These are phyloP conservation scores for Leucosticte australis DNA, from an alignment of 2,113 vertebrate genomes.

Conservation along the genomic window DNA sequence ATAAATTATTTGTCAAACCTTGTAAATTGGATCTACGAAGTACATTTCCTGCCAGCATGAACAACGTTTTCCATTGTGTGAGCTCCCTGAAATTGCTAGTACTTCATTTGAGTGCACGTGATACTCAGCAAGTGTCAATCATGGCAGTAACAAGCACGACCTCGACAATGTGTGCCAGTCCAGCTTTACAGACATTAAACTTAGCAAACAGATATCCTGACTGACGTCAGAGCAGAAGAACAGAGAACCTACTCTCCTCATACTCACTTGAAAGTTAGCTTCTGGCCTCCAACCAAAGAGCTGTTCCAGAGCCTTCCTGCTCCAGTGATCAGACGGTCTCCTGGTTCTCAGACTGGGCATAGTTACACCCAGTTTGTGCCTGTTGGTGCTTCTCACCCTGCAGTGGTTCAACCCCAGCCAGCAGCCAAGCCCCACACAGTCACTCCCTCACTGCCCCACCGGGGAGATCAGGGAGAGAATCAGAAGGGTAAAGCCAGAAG, in stretches of 20 bases:
- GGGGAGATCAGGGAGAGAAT: not conserved
- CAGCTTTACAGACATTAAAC: not conserved
- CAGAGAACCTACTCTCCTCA: not conserved
- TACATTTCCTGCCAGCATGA: not conserved
- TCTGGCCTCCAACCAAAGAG: not conserved
- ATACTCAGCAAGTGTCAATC: not conserved
- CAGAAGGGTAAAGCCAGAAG: not conserved
- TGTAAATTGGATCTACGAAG: not conserved
- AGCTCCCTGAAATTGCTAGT: not conserved
- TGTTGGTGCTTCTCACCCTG: not conserved
- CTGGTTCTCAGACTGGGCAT: not conserved
- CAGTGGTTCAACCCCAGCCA: accelerated
- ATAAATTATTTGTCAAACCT: not conserved
- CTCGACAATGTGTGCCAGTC: not conserved
- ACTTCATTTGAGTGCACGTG: not conserved
- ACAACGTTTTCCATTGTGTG: not conserved
- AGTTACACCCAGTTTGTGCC: not conserved
- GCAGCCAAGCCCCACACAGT: not conserved
- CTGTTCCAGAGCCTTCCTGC: not conserved
- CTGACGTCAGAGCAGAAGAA: not conserved
- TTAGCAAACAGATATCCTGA: not conserved
- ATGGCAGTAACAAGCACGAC: not conserved
- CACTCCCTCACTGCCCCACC: not conserved
- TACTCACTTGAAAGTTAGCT: not conserved
- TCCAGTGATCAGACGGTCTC: not conserved